Base-by-base conservation (phyloP, 1,140 invertebrate species). In the Battus philenor region DNA sequence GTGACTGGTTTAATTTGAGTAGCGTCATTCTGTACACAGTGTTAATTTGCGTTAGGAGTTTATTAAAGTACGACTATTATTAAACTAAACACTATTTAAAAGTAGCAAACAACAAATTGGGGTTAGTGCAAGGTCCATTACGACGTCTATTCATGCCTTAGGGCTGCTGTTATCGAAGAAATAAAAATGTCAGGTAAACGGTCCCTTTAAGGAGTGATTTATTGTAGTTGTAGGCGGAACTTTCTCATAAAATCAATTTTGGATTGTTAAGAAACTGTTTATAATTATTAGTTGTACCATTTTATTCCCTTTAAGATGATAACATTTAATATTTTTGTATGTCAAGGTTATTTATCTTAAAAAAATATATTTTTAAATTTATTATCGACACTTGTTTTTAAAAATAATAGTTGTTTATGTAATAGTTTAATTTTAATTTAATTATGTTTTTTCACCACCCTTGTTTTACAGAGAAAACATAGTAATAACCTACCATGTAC, bases 1-100 rank as follows among this genome's bases (percentile, higher is more conserved):
- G 8, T 20, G 17, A 20, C 32, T 34, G 31, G 10, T 20, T 16
- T 34, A 59, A 34, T 59, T 60, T 61, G 51, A 50, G 32, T 48
- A 38, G 43, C 58, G 67, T 75, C 65, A 73, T 68, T 36, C 50
- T 45, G 50, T 33, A 53, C 52, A 63, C 44, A 49, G 55, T 50
- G 67, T 69, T 68, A 69, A 73, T 73, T 75, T 76, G 64, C 49
- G 60, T 68, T 59, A 58, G 68, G 55, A 59, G 60, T 62, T 68
- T 61, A 74, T 75, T 80, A 75, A 58, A 64, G 55, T 59, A 57
- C 53, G 61, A 56, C 54, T 50, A 68, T 69, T 20, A 20, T 20
- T 3, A 20, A 20, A 6, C 18, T 20, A 70, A 73, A 69, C n/a
- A 66, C 54, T 48, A 16, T 49, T 60, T 57, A 60, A 39, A 56